Evolutionary conservation across 2,888 invertebrate genomes (phyloP).

Genomic region (Epirrhoe alternata): DNA sequence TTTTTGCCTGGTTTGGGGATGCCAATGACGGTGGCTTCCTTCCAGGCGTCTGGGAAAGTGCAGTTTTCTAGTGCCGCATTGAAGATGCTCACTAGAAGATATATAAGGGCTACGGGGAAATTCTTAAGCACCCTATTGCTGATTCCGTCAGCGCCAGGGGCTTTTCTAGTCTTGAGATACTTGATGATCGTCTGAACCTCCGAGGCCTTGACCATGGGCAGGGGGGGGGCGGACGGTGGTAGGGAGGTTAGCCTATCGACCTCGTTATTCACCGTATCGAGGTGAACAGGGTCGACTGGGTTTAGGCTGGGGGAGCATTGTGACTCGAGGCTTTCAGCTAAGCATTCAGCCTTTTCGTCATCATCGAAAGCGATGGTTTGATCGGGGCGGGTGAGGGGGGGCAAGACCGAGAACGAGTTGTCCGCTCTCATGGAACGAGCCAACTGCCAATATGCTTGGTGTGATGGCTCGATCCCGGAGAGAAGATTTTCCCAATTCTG

Average conservation of each 20-base stretch:
- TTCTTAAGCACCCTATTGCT: conserved; percentile 15
- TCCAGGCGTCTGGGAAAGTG: conserved; percentile 22
- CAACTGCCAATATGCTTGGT: background rate
- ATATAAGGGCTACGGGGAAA: background rate
- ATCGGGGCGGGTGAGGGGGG: background rate
- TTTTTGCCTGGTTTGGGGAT: conserved; percentile 18
- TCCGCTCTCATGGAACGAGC: background rate
- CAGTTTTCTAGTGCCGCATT: conserved; percentile 54
- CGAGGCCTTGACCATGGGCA: no score
- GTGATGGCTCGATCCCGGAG: background rate
- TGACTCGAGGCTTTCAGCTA: no score
- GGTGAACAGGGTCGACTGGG: background rate
- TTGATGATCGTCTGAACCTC: no score
- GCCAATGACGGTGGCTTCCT: conserved; percentile 35
- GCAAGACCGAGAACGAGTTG: background rate
- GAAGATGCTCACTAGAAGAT: no score
- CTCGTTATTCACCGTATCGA: no score
- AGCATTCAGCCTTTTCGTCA: no score
- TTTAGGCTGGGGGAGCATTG: background rate
- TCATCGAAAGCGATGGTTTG: background rate
- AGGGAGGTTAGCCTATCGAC: no score
- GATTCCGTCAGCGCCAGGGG: conserved; percentile 30
- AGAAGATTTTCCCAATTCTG: no score
- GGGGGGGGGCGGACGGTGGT: no score
- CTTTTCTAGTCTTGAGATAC: no score